A percentile compares a stretch with the other conserved stretches of the same genome.
These are phyloP conservation scores for Magallana gigas DNA, from an alignment of 1,140 invertebrate genomes.

Conservation along the genomic window DNA sequence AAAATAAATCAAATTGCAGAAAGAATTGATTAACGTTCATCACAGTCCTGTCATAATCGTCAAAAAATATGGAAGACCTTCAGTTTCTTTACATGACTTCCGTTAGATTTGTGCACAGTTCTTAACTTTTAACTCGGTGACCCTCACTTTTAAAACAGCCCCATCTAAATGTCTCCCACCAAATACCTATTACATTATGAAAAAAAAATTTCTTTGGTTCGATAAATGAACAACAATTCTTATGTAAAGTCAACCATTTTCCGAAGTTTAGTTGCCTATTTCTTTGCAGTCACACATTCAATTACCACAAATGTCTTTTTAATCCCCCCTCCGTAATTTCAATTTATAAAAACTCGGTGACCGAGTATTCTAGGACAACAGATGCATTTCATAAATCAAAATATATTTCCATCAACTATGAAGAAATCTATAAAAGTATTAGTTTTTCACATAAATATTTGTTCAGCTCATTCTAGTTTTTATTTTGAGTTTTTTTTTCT, in stretches of 20 bases:
- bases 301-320: conserved; percentile 15
- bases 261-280: neutral
- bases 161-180: neutral
- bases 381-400: conserved; percentile 29
- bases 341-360: conserved; percentile 10
- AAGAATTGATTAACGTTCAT: conserved; percentile 29
- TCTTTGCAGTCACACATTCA: neutral
- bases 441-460: neutral
- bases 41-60: conserved; percentile 15
- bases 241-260: neutral
- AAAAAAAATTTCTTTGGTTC: neutral
- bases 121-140: neutral
- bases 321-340: conserved; percentile 4
- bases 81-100: conserved; percentile 15
- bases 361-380: neutral
- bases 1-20: neutral
- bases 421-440: conserved; percentile 24
- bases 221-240: neutral
- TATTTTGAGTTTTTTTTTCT: neutral
- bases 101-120: neutral
- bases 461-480: neutral
- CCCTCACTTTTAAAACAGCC: neutral
- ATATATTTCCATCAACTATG: neutral
- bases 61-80: conserved; percentile 18
- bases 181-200: neutral